These are phyloP conservation scores for Yasuhikotakia modesta DNA, from an alignment of 2,797 vertebrate genomes.

Conservation along the genomic window DNA sequence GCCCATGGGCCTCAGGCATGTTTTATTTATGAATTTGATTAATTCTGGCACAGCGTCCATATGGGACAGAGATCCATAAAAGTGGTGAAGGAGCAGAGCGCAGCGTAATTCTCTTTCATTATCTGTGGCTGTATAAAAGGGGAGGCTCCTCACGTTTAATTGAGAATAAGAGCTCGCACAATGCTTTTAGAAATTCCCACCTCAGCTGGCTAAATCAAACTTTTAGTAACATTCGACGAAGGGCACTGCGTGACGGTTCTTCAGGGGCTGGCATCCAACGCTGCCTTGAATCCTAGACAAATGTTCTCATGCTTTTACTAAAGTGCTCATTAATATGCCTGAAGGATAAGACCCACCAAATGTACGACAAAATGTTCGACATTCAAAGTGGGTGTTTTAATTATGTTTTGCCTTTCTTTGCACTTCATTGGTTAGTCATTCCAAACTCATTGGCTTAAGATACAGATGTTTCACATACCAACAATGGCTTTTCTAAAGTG, in stretches of 20 bases:
- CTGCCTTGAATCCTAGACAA: slow-evolving; percentile 35
- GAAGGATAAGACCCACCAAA: slow-evolving; percentile 27
- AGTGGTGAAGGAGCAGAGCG: slow-evolving; percentile 61
- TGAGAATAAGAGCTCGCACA: slow-evolving; percentile 64
- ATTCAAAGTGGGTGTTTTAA: slow-evolving; percentile 29
- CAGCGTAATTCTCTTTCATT: slow-evolving; percentile 65
- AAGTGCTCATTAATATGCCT: slow-evolving; percentile 45
- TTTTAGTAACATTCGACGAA: slow-evolving; percentile 57
- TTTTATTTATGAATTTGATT: slow-evolving; percentile 78
- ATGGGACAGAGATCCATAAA: slow-evolving; percentile 65
- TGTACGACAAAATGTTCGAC: slow-evolving; percentile 6
- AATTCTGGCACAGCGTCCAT: slow-evolving; percentile 66
- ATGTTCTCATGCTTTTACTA: slow-evolving; percentile 27
- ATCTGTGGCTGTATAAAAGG: slow-evolving; percentile 54
- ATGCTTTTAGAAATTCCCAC: slow-evolving; percentile 56
- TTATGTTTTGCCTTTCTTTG: slow-evolving; percentile 31
- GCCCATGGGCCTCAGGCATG: slow-evolving; percentile 64
- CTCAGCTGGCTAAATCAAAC: slow-evolving; percentile 60
- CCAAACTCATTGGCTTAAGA: slow-evolving; percentile 9
- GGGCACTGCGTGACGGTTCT: slow-evolving; percentile 37
- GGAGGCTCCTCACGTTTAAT: slow-evolving; percentile 63
- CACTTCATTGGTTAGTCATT: slow-evolving; percentile 33
- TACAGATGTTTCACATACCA: slow-evolving; percentile 3
- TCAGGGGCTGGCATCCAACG: slow-evolving; percentile 38
- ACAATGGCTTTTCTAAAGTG: slow-evolving; percentile 12